A percentile compares a stretch with the other conserved stretches of the same genome.
These are phyloP conservation scores for Empis stercorea DNA, from an alignment of 2,888 invertebrate species.

Conservation along the genomic window DNA sequence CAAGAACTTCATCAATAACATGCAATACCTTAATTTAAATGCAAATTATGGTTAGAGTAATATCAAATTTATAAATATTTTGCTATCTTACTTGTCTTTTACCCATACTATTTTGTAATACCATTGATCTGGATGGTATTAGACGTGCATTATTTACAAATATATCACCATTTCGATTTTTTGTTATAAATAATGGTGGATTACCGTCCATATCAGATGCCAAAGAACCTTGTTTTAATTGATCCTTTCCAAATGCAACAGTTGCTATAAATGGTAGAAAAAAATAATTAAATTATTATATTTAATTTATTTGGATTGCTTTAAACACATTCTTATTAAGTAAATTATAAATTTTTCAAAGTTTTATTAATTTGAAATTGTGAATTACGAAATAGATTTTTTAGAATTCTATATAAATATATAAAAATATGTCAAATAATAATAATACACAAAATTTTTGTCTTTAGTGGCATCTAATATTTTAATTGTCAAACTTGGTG, in stretches of 20 bases:
- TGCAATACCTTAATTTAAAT: slow-evolving; percentile 55
- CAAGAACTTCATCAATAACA: slow-evolving; percentile 75
- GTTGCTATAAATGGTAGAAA: slow-evolving; percentile 48
- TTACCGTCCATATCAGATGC: slow-evolving; percentile 71
- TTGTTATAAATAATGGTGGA: slow-evolving; percentile 74
- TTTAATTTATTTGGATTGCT: too few relatives aligned
- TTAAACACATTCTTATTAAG: too few relatives aligned
- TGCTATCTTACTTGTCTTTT: slow-evolving; percentile 44
- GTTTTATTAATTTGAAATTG: too few relatives aligned
- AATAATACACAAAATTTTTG: too few relatives aligned
- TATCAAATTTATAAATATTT: background rate
- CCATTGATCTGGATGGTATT: slow-evolving; percentile 54
- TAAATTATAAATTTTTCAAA: too few relatives aligned
- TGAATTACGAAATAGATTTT: too few relatives aligned
- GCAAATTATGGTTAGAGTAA: background rate
- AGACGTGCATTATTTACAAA: slow-evolving; percentile 81
- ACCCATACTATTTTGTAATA: slow-evolving; percentile 42
- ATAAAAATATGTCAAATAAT: too few relatives aligned
- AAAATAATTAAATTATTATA: slow-evolving; percentile 3
- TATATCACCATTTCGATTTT: slow-evolving; percentile 52
- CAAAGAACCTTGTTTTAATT: slow-evolving; percentile 35
- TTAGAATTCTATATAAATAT: too few relatives aligned
- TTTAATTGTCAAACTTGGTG: too few relatives aligned
- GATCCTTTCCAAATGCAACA: slow-evolving; percentile 57
- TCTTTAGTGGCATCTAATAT: too few relatives aligned